Evolutionary conservation across 2,888 invertebrate species (phyloP).

Genomic region (Prosopocoilus inquinatus): DNA sequence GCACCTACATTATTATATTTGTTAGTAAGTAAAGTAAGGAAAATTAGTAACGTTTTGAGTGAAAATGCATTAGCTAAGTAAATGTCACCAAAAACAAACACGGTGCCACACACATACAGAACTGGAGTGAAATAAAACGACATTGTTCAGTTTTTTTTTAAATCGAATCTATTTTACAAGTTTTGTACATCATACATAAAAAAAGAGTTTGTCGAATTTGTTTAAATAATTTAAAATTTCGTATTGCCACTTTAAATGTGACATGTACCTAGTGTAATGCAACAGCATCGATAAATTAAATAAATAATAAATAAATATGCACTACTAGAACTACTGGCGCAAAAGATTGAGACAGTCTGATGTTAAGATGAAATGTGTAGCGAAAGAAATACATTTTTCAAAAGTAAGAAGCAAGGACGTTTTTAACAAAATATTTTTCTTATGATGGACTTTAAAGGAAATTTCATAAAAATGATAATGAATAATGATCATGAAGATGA

Average conservation of each 20-base stretch:
- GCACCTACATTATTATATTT: too few relatives aligned
- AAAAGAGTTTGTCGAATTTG: conserved; percentile 14
- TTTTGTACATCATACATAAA: conserved; percentile 28
- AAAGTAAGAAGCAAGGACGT: too few relatives aligned
- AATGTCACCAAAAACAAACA: conserved; percentile 13
- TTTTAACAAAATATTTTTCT: too few relatives aligned
- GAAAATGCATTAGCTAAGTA: conserved; percentile 9
- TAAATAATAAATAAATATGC: conserved; percentile 57
- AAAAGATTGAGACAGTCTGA: conserved; percentile 55
- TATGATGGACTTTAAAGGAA: too few relatives aligned
- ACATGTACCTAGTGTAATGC: conserved; percentile 52
- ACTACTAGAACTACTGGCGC: conserved; percentile 39
- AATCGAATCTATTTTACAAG: conserved; percentile 28
- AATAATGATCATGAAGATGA: too few relatives aligned
- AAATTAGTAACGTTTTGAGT: neutral
- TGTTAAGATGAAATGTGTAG: too few relatives aligned
- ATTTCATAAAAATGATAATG: too few relatives aligned
- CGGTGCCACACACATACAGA: conserved; percentile 1
- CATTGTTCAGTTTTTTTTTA: conserved; percentile 7
- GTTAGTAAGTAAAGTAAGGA: neutral
- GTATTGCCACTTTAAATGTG: conserved; percentile 46
- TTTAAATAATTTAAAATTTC: conserved; percentile 13
- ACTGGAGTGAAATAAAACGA: conserved; percentile 13
- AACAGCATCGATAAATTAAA: conserved; percentile 56
- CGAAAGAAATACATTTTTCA: too few relatives aligned